Evolutionary conservation across 2,888 invertebrate species (phyloP).

Genomic region (Agapostemon virescens): DNA sequence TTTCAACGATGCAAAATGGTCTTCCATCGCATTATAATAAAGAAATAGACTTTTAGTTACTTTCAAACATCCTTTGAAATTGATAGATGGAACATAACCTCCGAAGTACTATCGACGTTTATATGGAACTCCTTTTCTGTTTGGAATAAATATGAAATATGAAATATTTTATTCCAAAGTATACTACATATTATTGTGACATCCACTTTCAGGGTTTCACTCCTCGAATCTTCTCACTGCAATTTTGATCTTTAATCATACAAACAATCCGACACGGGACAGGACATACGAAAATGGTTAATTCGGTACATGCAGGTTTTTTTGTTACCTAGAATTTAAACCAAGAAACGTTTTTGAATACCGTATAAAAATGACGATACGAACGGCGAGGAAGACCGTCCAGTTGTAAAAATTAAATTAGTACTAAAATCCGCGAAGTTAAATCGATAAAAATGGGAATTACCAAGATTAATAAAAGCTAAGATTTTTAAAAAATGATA

Average conservation of each 20-base stretch:
- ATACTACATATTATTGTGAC: background rate
- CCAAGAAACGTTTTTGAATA: no score
- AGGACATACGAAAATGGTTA: no score
- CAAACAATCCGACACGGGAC: no score
- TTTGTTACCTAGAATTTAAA: no score
- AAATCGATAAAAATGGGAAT: background rate
- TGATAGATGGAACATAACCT: conserved; percentile 55
- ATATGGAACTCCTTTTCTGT: conserved; percentile 41
- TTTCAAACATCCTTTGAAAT: conserved; percentile 54
- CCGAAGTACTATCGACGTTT: conserved; percentile 5
- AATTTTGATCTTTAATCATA: no score
- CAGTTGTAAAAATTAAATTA: no score
- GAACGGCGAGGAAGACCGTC: no score
- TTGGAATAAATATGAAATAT: background rate
- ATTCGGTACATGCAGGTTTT: no score
- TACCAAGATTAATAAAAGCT: no score
- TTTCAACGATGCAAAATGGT: conserved; percentile 65
- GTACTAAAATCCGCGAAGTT: background rate
- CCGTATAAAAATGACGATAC: no score
- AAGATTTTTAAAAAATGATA: conserved; percentile 31
- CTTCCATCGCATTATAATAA: conserved; percentile 67
- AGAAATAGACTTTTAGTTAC: conserved; percentile 47
- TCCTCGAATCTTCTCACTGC: no score
- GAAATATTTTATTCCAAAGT: background rate
- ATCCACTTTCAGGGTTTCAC: conserved; percentile 3